Base-by-base conservation (phyloP, 2,888 invertebrate species). In the Bugulina stolonifera region DNA sequence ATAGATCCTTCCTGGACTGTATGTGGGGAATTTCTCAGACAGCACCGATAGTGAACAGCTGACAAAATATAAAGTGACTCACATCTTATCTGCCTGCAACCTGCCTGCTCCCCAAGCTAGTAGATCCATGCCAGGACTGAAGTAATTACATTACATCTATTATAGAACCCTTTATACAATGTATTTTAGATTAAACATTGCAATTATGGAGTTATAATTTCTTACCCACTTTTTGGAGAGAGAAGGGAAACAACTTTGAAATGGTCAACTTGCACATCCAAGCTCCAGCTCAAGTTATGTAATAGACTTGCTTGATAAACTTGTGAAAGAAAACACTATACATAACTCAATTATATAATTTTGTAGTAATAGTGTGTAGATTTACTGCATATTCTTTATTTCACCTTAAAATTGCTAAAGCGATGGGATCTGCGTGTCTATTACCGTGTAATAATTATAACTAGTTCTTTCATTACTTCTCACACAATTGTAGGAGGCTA, bases 31-130 rank as follows among this genome's bases (percentile, higher is more conserved):
- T 86, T 94, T 95, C 86, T 89, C 95, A 80, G 96, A 97, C 87
- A 93, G 95, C 73, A 94, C 94, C 85, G 95, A 97, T 86, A 87
- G 90, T 54, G 89, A 91, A 77, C 95, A 96, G 86, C 87, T 97
- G 78, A 90, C 91, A 79, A 90, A 92, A 81, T 91, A 91, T 87
- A 90, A 91, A 83, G 97, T 97, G 78, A 93, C 94, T 29, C 96
- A 97, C 85, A 95, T 97, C 78, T 88, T 97, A 75, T 93, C 96
- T 76, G 93, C 97, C 83, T 95, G 96, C 87, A 95, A 96, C 87
- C 92, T 93, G 3, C 10, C 29, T 10, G 5, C 27, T 64, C 25
- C 22, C n/a, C n/a, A n/a, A n/a, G n/a, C n/a, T n/a, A n/a, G n/a
- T 25, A 32, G 10, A 25, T 32, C 2, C 10, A 10, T n/a, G 10